Evolutionary conservation across 1,140 invertebrate genomes (phyloP), one percentile per base, ranked within the genome.

Genomic region (Ips nitidus): DNA sequence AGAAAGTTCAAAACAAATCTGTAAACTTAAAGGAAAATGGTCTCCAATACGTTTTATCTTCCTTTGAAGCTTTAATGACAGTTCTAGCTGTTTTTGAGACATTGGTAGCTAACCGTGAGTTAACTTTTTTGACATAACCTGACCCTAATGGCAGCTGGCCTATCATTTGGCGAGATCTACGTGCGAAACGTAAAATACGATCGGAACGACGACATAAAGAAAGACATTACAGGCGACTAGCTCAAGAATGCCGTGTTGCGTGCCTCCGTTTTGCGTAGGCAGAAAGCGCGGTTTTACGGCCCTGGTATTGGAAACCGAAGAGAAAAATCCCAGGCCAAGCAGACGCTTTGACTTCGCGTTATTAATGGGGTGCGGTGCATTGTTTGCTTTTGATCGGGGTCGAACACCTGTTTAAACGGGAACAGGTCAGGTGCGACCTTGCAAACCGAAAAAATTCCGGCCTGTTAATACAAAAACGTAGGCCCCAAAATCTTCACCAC

Each of bases 241-340:
- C 45, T 50, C 2, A 50, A 58, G 38, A 58, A 58, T 42, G 56
- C 56, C 7, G 41, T 58, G 4, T 61, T 50, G 59, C 59, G 59
- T 61, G 59, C 59, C 38, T 45, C 59, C 41, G 47, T 45, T 61
- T 45, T 47, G 59, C 59, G 59, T 61, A 61, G 59, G 59, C 38
- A 61, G 59, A 36, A 37, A 58, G 22, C 37, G 41, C 41, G 4
- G 38, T 8, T 61, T 61, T 61, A 61, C 42, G 59, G 47, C 59
- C 47, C 40, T 37, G n/a, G 59, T 22, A 61, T 61, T 61, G 59
- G 43, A 61, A 61, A 61, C 59, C n/a, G n/a, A 40, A 61, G 53
- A 22, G 38, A 58, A 58, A 58, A 58, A 41, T 58, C 37, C 5
- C 5, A 40, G 37, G 56, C 6, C 8, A 37, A n/a, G 7, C 38